A percentile compares a stretch with the other conserved stretches of the same genome.
Conservation (phyloP, 2,888 invertebrate genomes). For the Stenichneumon culpator region DNA sequence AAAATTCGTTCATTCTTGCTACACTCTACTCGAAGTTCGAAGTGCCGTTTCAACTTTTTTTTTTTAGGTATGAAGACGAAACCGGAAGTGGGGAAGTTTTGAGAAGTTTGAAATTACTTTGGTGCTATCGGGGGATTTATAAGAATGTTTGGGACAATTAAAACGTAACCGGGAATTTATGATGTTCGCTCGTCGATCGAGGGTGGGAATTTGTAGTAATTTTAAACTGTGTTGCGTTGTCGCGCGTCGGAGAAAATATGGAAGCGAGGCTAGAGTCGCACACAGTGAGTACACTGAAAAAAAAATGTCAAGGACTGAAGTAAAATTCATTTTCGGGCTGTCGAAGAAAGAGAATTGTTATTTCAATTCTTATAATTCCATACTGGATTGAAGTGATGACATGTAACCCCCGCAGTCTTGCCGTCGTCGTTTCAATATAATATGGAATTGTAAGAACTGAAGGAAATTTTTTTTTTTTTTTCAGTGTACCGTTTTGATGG, state of each 20-base stretch:
- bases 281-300: too few relatives aligned
- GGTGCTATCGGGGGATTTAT: not conserved
- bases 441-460: too few relatives aligned
- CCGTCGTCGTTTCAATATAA: too few relatives aligned
- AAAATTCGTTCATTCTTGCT: slow-evolving; percentile 8
- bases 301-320: too few relatives aligned
- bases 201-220: not conserved
- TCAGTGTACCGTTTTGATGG: slow-evolving; percentile 34
- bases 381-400: too few relatives aligned
- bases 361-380: too few relatives aligned
- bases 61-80: not conserved
- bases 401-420: too few relatives aligned
- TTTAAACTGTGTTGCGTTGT: not conserved
- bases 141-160: not conserved
- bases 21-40: not conserved
- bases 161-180: not conserved
- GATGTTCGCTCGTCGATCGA: not conserved
- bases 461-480: not conserved
- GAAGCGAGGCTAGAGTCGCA: not conserved
- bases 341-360: too few relatives aligned
- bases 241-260: not conserved
- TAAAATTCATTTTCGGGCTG: too few relatives aligned
- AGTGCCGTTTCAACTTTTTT: not conserved
- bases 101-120: slow-evolving; percentile 17
- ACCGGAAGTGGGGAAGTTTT: not conserved